Conservation (phyloP, 2,113 vertebrate genomes). For the Cepphus grylle region DNA sequence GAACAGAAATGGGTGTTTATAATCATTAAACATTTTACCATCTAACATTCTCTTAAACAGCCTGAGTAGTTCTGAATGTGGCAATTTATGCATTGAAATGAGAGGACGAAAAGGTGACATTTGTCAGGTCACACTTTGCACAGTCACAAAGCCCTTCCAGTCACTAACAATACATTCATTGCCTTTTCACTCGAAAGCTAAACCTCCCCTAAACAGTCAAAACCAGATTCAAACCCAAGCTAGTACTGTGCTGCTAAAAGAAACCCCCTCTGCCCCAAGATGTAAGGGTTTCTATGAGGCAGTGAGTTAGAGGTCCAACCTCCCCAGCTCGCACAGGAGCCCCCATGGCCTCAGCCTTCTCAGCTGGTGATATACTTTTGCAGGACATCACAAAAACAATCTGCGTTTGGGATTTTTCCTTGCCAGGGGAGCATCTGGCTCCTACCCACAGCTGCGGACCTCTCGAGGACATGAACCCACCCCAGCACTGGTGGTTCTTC, state of each 20-base stretch:
- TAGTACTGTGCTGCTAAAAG: not conserved
- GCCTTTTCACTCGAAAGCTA: not conserved
- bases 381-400: not conserved
- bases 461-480: not conserved
- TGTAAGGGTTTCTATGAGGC: rapidly evolving
- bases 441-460: not conserved
- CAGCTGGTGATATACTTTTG: not conserved
- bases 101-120: not conserved
- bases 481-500: not conserved
- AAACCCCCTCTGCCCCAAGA: not conserved
- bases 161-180: not conserved
- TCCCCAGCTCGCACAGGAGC: not conserved
- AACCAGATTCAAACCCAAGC: not conserved
- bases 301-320: not conserved
- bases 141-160: not conserved
- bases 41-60: not conserved
- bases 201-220: not conserved
- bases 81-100: not conserved
- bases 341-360: not conserved
- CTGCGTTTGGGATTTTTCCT: not conserved
- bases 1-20: not conserved
- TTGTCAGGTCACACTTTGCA: not conserved
- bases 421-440: not conserved
- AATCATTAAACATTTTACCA: not conserved
- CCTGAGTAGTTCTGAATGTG: not conserved